Evolutionary conservation across 1,140 invertebrate genomes (phyloP).

Genomic region (Coelopa frigida): DNA sequence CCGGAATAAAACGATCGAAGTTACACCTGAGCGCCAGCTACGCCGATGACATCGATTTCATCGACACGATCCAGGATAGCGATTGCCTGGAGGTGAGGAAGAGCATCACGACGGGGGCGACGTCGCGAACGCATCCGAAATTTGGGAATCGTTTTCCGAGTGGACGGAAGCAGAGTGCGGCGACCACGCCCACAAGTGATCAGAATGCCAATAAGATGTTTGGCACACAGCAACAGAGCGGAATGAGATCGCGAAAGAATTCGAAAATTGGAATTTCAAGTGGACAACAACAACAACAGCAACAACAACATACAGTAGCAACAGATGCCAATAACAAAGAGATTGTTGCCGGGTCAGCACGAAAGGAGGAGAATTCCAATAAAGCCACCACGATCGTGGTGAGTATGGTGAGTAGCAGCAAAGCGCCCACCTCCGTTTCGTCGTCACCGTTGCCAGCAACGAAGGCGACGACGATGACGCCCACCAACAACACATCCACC

Average conservation of each 20-base stretch:
- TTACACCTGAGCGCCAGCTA: constrained; percentile 54
- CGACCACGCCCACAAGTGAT: constrained; percentile 9
- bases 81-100: constrained; percentile 46
- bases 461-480: background rate
- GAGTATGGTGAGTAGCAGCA: constrained; percentile 30
- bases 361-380: constrained; percentile 11
- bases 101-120: constrained; percentile 20
- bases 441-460: background rate
- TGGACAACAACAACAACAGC: constrained; percentile 3
- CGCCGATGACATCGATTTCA: constrained; percentile 68
- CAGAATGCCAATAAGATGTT: constrained; percentile 23
- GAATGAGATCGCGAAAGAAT: constrained; percentile 39
- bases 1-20: constrained; percentile 60
- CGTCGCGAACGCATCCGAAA: constrained; percentile 13
- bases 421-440: background rate
- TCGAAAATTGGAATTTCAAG: constrained; percentile 32
- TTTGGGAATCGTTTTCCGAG: constrained; percentile 11
- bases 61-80: constrained; percentile 59
- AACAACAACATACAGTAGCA: constrained; percentile 1
- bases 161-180: constrained; percentile 21
- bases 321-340: constrained; percentile 2
- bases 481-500: too few relatives aligned
- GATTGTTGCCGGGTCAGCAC: too few relatives aligned
- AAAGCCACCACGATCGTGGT: constrained; percentile 36
- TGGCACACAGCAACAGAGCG: constrained; percentile 6